phyloP scores from a whole-genome alignment of 2,888 invertebrate genomes.

The Acanthococcus lagerstroemiae region DNA sequence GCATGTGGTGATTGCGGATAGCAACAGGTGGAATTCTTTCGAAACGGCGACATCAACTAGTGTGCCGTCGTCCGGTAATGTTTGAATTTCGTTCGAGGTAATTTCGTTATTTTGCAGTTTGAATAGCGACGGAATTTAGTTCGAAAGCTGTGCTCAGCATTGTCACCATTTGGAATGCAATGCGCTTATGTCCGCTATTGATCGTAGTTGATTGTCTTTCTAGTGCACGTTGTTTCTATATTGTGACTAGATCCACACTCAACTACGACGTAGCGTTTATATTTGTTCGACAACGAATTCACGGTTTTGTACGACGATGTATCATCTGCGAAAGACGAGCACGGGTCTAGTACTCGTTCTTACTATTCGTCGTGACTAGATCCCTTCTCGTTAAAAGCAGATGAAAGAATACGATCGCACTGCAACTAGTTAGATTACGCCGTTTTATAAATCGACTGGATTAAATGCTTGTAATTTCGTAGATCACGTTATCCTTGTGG shows the following conservation, averaged over 20 bases:
- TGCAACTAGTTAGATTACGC: neutral
- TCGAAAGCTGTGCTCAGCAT: too few relatives aligned
- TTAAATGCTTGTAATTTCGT: too few relatives aligned
- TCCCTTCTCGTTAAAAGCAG: slow-evolving; percentile 76
- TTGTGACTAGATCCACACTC: slow-evolving; percentile 86
- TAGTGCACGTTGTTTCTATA: slow-evolving; percentile 49
- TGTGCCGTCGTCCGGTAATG: too few relatives aligned
- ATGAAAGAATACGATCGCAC: slow-evolving; percentile 7
- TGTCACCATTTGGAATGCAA: neutral
- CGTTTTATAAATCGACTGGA: too few relatives aligned
- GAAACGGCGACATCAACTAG: neutral
- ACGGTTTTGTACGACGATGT: neutral
- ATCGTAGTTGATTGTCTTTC: slow-evolving; percentile 59
- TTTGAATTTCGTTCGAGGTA: too few relatives aligned
- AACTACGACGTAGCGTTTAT: slow-evolving; percentile 48
- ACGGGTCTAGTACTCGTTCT: slow-evolving; percentile 65
- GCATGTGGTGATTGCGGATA: slow-evolving; percentile 10
- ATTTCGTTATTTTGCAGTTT: neutral
- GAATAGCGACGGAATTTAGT: too few relatives aligned
- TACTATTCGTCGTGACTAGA: slow-evolving; percentile 60
- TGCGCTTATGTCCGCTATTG: slow-evolving; percentile 2
- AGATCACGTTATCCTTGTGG: too few relatives aligned
- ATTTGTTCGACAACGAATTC: neutral
- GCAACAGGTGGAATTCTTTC: slow-evolving; percentile 17
- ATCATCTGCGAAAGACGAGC: slow-evolving; percentile 57